Evolutionary conservation across 2,113 vertebrate species (phyloP), one percentile per base, ranked within the genome.

Genomic region (Eupsittula cactorum): DNA sequence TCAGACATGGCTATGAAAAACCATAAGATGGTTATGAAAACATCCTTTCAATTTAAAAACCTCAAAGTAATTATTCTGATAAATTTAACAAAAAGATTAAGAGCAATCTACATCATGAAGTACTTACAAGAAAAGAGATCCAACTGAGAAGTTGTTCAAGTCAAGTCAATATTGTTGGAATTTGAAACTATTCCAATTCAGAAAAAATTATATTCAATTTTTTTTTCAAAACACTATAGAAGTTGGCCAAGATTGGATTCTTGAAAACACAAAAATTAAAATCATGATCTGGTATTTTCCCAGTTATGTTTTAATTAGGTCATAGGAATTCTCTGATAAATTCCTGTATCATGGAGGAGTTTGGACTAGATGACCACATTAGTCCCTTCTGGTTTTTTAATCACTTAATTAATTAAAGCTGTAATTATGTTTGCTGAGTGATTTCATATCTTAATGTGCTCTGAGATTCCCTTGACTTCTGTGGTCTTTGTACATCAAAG

Each of bases 331-430:
- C 46, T 92, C 77, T 91, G 57, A 94, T 49, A 76, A 82, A 73
- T 69, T 77, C 28, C 17, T 65, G 23, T 28, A 73, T 42, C 85
- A 74, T 55, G 42, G 49, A 62, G 28, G 17, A 82, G 18, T 73
- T 91, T 69, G 39, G 50, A 86, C 46, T 70, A 82, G 55, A 91
- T 90, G 82, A 74, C 82, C 93, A 91, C 31, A 80, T 41, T 74
- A 65, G 49, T 77, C 27, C 10, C 49, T 74, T 94, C 67, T 83
- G 53, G 0, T 25, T 90, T 84, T 86, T 76, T 39, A 76, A 74
- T 80, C 35, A 82, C 20, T 88, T 74, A 91, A 91, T 88, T 70
- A 91, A 91, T 94, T 90, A 86, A 82, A 93, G 20, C 17, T 83
- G 25, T 62, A 93, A 95, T 93, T 49, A 74, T 8, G 10, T 88